A percentile compares a stretch with the other conserved stretches of the same genome.
Conservation (phyloP, 2,113 vertebrate species). For the Balaenoptera acutorostrata region DNA sequence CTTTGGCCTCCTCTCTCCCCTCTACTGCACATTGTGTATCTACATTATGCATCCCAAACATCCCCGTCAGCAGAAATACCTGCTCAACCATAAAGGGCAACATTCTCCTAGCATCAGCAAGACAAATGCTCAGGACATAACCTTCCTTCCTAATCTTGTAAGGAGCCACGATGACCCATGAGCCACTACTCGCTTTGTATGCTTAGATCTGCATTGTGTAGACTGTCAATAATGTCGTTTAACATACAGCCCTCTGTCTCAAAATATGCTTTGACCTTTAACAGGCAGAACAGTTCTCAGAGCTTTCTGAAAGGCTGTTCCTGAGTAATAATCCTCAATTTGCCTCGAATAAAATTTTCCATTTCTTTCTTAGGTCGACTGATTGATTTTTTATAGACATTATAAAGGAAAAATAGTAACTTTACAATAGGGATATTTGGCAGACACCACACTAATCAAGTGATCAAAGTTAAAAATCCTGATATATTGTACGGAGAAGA, state of each 20-base stretch:
- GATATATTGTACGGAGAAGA: not conserved
- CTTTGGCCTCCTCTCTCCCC: not conserved
- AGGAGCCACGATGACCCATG: not conserved
- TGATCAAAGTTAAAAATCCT: not conserved
- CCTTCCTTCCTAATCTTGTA: not conserved
- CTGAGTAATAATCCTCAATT: not conserved
- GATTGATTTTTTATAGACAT: not conserved
- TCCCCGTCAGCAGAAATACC: not conserved
- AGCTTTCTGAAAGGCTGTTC: not conserved
- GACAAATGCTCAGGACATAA: not conserved
- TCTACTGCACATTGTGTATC: not conserved
- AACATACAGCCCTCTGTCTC: not conserved
- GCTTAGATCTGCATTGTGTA: not conserved
- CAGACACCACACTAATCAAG: not conserved
- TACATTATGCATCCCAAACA: not conserved
- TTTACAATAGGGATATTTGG: not conserved
- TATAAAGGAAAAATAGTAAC: not conserved
- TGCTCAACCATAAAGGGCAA: not conserved
- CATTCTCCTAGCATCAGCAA: not conserved
- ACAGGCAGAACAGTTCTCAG: not conserved
- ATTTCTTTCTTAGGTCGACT: not conserved
- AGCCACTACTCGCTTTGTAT: not conserved
- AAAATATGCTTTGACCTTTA: not conserved
- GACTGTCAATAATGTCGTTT: not conserved
- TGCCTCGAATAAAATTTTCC: not conserved